Percentiles rank a stretch among this genome's conserved stretches.
These are phyloP conservation scores for Teleogryllus oceanicus DNA, from an alignment of 2,888 invertebrate species.

Conservation along the genomic window DNA sequence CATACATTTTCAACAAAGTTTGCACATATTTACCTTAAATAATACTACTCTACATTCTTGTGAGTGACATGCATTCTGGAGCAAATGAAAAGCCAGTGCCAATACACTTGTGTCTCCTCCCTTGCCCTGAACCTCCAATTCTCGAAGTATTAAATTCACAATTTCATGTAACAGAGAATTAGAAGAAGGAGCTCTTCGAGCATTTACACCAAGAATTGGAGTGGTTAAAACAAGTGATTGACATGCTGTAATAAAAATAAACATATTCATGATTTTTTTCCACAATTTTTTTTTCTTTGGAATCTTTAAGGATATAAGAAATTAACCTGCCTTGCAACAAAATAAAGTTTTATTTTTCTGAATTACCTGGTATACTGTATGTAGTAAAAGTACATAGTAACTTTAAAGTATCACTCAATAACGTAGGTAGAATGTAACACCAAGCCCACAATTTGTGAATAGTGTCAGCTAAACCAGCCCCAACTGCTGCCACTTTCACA, in stretches of 20 bases:
- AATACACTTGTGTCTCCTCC: constrained; percentile 50
- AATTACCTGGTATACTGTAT: constrained; percentile 58
- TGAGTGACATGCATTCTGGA: constrained; percentile 54
- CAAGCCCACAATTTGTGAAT: constrained; percentile 66
- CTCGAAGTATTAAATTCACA: constrained; percentile 50
- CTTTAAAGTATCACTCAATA: constrained; percentile 55
- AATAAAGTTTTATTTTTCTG: constrained; percentile 3
- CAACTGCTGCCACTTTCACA: constrained; percentile 57
- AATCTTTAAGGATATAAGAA: not conserved
- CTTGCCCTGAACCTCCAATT: constrained; percentile 52
- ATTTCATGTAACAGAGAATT: constrained; percentile 54
- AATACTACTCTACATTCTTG: constrained; percentile 61
- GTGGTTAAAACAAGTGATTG: constrained; percentile 54
- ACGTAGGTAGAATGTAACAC: constrained; percentile 57
- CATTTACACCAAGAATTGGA: constrained; percentile 52
- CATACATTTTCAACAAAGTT: not conserved
- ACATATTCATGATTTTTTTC: not conserved
- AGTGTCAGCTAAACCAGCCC: constrained; percentile 56
- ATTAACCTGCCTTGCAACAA: not conserved
- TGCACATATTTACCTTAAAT: constrained; percentile 54
- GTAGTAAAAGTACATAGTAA: constrained; percentile 62
- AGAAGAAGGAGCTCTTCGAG: constrained; percentile 52
- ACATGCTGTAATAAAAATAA: constrained; percentile 46
- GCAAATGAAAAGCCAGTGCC: constrained; percentile 51
- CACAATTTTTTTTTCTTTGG: not conserved